phyloP scores from a whole-genome alignment of 2,888 invertebrate genomes.

The Agonopterix subpropinquella region DNA sequence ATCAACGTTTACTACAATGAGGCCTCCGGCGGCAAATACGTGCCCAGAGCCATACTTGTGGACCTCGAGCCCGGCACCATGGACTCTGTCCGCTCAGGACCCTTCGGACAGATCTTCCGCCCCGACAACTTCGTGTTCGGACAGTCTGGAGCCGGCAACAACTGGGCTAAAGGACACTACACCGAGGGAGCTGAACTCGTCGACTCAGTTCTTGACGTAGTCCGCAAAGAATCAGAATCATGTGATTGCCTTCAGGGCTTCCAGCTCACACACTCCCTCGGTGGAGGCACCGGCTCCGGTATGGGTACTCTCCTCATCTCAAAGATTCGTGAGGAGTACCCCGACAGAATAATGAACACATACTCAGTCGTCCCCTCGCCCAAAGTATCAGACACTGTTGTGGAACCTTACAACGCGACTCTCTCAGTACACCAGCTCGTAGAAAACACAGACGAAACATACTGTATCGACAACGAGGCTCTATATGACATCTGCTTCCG shows the following conservation, averaged over 20 bases:
- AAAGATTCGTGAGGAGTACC: slow-evolving; percentile 93
- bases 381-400: slow-evolving; percentile 83
- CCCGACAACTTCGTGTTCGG: slow-evolving; percentile 86
- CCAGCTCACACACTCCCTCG: slow-evolving; percentile 87
- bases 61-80: slow-evolving; percentile 70
- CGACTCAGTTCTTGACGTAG: slow-evolving; percentile 88
- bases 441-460: slow-evolving; percentile 94
- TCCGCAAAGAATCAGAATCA: slow-evolving; percentile 90
- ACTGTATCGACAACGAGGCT: slow-evolving; percentile 83
- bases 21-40: slow-evolving; percentile 79
- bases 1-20: slow-evolving; percentile 98
- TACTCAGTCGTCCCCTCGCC: slow-evolving; percentile 90
- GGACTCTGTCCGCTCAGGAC: slow-evolving; percentile 82
- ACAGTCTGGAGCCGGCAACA: slow-evolving; percentile 76
- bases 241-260: slow-evolving; percentile 95
- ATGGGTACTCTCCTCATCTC: slow-evolving; percentile 87
- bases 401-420: slow-evolving; percentile 89
- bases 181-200: slow-evolving; percentile 80
- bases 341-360: slow-evolving; percentile 92
- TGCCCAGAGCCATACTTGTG: slow-evolving; percentile 63
- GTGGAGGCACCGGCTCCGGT: slow-evolving; percentile 71
- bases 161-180: slow-evolving; percentile 82
- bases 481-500: slow-evolving; percentile 90
- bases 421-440: slow-evolving; percentile 91
- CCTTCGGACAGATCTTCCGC: slow-evolving; percentile 84